Percentiles rank a stretch among this genome's conserved stretches.
Evolutionary conservation across 2,797 vertebrate genomes (phyloP).

Genomic region (Enteromius trimaculatus): DNA sequence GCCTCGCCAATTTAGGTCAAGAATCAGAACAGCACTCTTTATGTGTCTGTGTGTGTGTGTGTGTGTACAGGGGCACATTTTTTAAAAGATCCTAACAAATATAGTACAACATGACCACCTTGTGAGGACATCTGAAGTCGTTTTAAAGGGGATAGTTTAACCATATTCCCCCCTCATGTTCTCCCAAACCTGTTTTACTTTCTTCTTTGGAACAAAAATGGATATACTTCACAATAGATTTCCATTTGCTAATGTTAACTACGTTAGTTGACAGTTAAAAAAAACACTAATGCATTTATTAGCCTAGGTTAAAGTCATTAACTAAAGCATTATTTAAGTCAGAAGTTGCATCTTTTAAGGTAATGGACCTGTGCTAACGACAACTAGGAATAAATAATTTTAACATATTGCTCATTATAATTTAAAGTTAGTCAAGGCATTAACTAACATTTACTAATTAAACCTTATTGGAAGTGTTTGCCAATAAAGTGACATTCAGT

Average conservation of each 20-base stretch:
- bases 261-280: neutral
- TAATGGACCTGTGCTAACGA: neutral
- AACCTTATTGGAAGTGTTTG: neutral
- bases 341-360: neutral
- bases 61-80: constrained; percentile 37
- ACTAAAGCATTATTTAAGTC: neutral
- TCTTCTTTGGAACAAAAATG: neutral
- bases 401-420: neutral
- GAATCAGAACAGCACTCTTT: constrained; percentile 73
- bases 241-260: neutral
- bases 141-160: neutral
- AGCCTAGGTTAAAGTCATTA: neutral
- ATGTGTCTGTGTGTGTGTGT: constrained; percentile 47
- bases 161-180: neutral
- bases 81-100: neutral
- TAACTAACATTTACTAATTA: neutral
- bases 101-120: neutral
- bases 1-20: constrained; percentile 77
- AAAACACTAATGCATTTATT: neutral
- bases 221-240: neutral
- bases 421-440: neutral
- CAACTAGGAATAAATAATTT: neutral
- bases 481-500: neutral
- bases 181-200: neutral
- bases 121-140: neutral